Evolutionary conservation across 1,140 invertebrate genomes (phyloP), one percentile per base, ranked within the genome.

Genomic region (Bombus polaris): DNA sequence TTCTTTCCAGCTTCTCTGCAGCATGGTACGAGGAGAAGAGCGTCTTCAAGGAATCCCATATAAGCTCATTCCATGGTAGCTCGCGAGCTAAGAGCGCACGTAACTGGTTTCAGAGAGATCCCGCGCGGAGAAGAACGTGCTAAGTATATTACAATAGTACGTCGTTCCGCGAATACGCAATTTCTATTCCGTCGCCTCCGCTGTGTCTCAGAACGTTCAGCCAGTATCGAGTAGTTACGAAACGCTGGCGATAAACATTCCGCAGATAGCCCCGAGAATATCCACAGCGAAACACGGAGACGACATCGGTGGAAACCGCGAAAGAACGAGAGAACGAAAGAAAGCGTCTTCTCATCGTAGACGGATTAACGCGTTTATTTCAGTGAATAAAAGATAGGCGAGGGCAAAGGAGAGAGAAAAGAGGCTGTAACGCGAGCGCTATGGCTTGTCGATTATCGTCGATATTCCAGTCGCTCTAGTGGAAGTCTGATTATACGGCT

Each of bases 81-180:
- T 78, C 66, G 28, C 59, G 62, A 28, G 47, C n/a, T 68, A 68
- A 75, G 59, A 37, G 66, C 32, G 75, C 68, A 59, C 76, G 76
- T 85, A 79, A 79, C 76, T 8, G 81, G 73, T 57, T 77, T 53
- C 44, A 37, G n/a, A 32, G 35, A 25, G 53, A 44, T 25, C 39
- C 13, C n/a, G 32, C 25, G 42, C 59, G 42, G 35, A 8, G 66
- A 84, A 77, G 74, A 77, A 83, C 62, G 42, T 59, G 81, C 81
- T 77, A 77, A 83, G 81, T 83, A 59, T 70, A 77, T 83, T 77
- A 77, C 81, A 70, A 77, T 77, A 44, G 81, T 39, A 42, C 37
- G 47, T 22, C 62, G 81, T 83, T 83, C 22, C 62, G 73, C 47
- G 83, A 62, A 78, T 70, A 71, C 75, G 82, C 82, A 44, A 79